A percentile compares a stretch with the other conserved stretches of the same genome.
These are phyloP conservation scores for Oncorhynchus tshawytscha DNA, from an alignment of 2,113 vertebrate genomes.

Conservation along the genomic window DNA sequence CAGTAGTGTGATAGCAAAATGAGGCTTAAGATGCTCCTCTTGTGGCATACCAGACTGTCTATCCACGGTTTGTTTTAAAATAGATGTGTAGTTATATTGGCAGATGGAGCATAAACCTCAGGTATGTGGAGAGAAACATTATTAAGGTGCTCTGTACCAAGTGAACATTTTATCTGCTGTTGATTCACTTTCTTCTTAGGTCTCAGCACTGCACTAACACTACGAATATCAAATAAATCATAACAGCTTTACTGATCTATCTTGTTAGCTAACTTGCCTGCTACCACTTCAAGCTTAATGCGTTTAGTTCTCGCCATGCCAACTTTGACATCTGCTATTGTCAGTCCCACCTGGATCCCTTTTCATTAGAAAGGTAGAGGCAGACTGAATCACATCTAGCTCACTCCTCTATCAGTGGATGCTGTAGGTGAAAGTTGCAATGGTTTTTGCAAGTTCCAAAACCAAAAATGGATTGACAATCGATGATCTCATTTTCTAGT, in stretches of 20 bases:
- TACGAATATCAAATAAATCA: slow-evolving; percentile 47
- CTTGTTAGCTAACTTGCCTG: slow-evolving; percentile 38
- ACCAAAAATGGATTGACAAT: background rate
- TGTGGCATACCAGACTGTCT: background rate
- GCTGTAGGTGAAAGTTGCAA: background rate
- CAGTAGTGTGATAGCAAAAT: background rate
- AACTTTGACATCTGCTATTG: slow-evolving; percentile 55
- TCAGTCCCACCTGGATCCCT: slow-evolving; percentile 23
- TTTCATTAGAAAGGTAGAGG: slow-evolving; percentile 29
- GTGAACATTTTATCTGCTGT: slow-evolving; percentile 20
- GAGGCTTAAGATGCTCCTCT: background rate
- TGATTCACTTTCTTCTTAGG: slow-evolving; percentile 35
- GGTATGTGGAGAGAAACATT: background rate
- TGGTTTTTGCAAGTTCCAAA: background rate
- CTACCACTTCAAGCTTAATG: slow-evolving; percentile 34
- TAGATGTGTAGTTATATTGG: background rate
- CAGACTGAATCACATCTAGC: slow-evolving; percentile 32
- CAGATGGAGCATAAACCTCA: background rate
- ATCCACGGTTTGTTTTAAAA: background rate
- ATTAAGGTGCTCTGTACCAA: slow-evolving; percentile 17
- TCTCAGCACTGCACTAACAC: slow-evolving; percentile 27
- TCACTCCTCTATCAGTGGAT: background rate
- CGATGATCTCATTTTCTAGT: background rate
- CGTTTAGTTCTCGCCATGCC: slow-evolving; percentile 43
- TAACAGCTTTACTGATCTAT: slow-evolving; percentile 44